Percentiles rank a stretch among this genome's conserved stretches.
phyloP scores from a whole-genome alignment of 2,797 vertebrate genomes.

The Luscinia megarhynchos region DNA sequence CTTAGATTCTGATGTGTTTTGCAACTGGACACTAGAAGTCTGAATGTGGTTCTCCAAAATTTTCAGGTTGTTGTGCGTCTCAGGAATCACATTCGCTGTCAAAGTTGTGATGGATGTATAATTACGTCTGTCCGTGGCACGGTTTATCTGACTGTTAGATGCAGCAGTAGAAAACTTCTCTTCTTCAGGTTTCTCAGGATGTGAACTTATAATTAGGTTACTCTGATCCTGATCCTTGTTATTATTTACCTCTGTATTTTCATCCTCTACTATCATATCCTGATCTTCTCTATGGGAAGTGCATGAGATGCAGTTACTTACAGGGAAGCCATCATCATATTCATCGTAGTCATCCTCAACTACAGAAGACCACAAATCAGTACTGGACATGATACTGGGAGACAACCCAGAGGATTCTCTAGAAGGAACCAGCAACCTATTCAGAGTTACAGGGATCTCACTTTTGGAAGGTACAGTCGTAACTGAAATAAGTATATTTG shows the following conservation, averaged over 20 bases:
- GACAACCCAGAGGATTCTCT: slow-evolving; percentile 73
- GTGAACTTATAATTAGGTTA: slow-evolving; percentile 69
- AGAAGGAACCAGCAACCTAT: slow-evolving; percentile 71
- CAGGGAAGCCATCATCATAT: slow-evolving; percentile 77
- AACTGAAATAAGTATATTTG: slow-evolving; percentile 80
- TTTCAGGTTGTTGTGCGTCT: slow-evolving; percentile 72
- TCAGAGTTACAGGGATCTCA: slow-evolving; percentile 71
- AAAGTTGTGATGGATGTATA: slow-evolving; percentile 26
- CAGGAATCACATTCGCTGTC: slow-evolving; percentile 20
- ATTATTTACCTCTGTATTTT: slow-evolving; percentile 71
- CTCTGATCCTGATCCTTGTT: slow-evolving; percentile 78
- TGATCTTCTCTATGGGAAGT: slow-evolving; percentile 79
- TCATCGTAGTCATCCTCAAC: slow-evolving; percentile 77
- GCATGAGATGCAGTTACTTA: slow-evolving; percentile 88
- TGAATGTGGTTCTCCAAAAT: slow-evolving; percentile 79
- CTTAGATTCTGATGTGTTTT: slow-evolving; percentile 68
- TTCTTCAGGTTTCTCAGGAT: slow-evolving; percentile 78
- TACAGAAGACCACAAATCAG: slow-evolving; percentile 74
- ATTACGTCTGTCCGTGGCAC: slow-evolving; percentile 35
- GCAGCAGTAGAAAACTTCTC: slow-evolving; percentile 50
- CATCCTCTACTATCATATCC: slow-evolving; percentile 84
- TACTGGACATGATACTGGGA: slow-evolving; percentile 68
- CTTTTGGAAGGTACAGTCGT: slow-evolving; percentile 70
- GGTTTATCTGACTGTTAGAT: slow-evolving; percentile 54
- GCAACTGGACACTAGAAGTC: slow-evolving; percentile 58